A percentile compares a stretch with the other conserved stretches of the same genome.
Evolutionary conservation across 2,797 vertebrate genomes (phyloP).

Genomic region (Ciconia nigra): DNA sequence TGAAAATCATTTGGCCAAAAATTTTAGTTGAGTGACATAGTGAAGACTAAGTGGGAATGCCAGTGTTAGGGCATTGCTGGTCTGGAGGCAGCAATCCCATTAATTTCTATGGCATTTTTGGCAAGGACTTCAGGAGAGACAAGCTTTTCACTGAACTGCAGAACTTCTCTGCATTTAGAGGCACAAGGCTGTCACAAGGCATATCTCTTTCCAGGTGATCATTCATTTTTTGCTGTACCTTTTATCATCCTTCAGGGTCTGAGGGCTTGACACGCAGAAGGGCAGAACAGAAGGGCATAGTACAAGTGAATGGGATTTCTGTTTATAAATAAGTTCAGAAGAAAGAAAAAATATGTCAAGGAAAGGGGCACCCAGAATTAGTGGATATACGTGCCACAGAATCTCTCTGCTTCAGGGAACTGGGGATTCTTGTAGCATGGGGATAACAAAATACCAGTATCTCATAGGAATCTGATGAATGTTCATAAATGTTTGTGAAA

Average conservation of each 20-base stretch:
- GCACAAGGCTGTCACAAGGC: not conserved
- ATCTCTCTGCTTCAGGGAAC: not conserved
- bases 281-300: not conserved
- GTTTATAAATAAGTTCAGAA: not conserved
- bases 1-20: not conserved
- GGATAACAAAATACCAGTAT: not conserved
- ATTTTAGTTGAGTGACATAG: not conserved
- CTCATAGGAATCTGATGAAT: not conserved
- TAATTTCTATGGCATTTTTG: not conserved
- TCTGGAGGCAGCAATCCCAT: not conserved
- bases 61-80: not conserved
- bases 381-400: not conserved
- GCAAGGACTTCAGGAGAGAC: not conserved
- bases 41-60: not conserved
- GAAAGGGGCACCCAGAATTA: not conserved
- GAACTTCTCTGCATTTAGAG: not conserved
- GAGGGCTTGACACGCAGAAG: not conserved
- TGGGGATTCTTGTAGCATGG: not conserved
- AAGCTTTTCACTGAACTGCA: not conserved
- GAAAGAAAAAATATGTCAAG: not conserved
- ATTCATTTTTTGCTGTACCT: not conserved
- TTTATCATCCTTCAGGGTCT: not conserved
- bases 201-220: not conserved
- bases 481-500: not conserved
- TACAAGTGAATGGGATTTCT: not conserved